A percentile compares a stretch with the other conserved stretches of the same genome.
phyloP scores from a whole-genome alignment of 1,140 invertebrate genomes.

The Eupeodes corollae region DNA sequence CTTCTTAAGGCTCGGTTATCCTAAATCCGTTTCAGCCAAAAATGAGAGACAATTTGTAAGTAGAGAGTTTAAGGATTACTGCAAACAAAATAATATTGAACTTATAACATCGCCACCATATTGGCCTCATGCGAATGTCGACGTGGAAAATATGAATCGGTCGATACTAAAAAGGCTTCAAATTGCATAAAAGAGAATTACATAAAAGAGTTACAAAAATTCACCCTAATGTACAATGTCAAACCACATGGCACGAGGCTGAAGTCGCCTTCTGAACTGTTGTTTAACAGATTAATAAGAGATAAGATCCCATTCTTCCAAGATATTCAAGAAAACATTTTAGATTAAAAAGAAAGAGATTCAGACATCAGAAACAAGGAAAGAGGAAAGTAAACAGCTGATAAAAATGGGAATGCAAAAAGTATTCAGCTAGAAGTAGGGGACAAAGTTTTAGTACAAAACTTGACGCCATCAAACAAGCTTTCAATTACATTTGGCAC shows the following conservation, averaged over 20 bases:
- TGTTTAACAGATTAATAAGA: constrained; percentile 11
- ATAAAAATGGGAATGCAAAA: too few relatives aligned
- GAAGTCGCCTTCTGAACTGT: constrained; percentile 11
- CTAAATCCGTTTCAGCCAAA: constrained; percentile 4
- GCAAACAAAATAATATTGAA: neutral
- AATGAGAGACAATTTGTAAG: constrained; percentile 5
- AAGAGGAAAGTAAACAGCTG: neutral
- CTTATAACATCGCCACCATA: constrained; percentile 10
- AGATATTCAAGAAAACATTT: neutral
- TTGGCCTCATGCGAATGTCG: constrained; percentile 24
- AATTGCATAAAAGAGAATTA: constrained; percentile 5
- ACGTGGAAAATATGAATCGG: constrained; percentile 16
- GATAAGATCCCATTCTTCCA: constrained; percentile 8
- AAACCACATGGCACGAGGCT: constrained; percentile 15
- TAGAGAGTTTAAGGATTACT: constrained; percentile 10
- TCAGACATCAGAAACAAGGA: constrained; percentile 1
- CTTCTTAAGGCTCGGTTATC: constrained; percentile 17
- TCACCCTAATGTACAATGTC: constrained; percentile 11
- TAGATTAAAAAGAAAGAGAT: constrained; percentile 4
- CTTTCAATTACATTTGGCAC: too few relatives aligned
- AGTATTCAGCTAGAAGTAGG: neutral
- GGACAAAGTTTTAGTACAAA: constrained; percentile 5
- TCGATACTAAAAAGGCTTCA: constrained; percentile 10
- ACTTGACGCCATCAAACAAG: neutral
- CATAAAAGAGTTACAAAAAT: constrained; percentile 10